Evolutionary conservation across 1,140 invertebrate genomes (phyloP).

Genomic region (Drosophila ercepeae): DNA sequence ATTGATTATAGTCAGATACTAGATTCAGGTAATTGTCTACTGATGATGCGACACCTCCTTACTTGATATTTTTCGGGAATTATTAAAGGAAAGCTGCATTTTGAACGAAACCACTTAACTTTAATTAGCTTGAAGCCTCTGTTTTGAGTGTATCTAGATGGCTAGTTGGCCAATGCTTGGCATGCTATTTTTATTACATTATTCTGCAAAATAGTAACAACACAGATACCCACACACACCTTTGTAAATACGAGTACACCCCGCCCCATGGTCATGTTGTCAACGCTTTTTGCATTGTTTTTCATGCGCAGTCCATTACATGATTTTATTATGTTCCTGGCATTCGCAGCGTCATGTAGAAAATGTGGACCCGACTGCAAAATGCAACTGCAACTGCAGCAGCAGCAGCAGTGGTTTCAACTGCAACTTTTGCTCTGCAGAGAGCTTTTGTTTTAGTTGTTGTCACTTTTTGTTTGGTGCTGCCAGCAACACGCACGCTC

Average conservation of each 20-base stretch:
- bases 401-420: constrained; percentile 2
- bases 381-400: constrained; percentile 7
- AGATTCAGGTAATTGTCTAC: background rate
- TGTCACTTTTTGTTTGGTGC: constrained; percentile 73
- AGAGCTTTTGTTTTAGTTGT: constrained; percentile 77
- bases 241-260: background rate
- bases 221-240: constrained; percentile 44
- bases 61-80: background rate
- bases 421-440: constrained; percentile 17
- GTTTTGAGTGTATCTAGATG: constrained; percentile 31
- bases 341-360: constrained; percentile 80
- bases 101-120: background rate
- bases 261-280: constrained; percentile 50
- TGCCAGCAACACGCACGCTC: constrained; percentile 73
- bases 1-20: background rate
- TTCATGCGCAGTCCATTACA: constrained; percentile 81
- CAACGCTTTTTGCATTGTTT: constrained; percentile 80
- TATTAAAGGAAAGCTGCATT: too few relatives aligned
- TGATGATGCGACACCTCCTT: background rate
- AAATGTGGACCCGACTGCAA: constrained; percentile 58
- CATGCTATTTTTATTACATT: constrained; percentile 82
- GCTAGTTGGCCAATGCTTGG: constrained; percentile 54
- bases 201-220: constrained; percentile 82
- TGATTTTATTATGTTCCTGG: constrained; percentile 81
- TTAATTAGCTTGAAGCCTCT: background rate